A percentile compares a stretch with the other conserved stretches of the same genome.
Conservation (phyloP, 2,113 vertebrate genomes). For the Callocephalon fimbriatum region DNA sequence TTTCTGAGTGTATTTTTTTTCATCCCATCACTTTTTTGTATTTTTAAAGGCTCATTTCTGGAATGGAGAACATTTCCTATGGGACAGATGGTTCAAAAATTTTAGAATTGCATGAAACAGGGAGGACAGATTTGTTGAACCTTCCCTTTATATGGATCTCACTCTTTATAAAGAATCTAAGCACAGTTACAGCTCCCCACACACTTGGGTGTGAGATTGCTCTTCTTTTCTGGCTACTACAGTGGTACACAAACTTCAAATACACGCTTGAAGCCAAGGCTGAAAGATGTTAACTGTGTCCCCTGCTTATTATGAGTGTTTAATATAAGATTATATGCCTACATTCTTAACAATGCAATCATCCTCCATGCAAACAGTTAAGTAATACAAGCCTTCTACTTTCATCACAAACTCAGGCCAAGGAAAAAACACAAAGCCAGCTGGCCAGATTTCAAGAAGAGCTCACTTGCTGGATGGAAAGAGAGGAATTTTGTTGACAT, state of each 20-base stretch:
- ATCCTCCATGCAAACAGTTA: neutral
- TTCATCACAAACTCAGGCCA: neutral
- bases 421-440: neutral
- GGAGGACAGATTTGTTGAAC: conserved; percentile 36
- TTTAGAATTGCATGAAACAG: neutral
- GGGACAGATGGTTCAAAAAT: conserved; percentile 54
- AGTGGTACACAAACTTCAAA: neutral
- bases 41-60: conserved; percentile 16
- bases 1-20: neutral
- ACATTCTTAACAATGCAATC: neutral
- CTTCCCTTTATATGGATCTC: neutral
- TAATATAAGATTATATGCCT: neutral
- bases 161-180: neutral
- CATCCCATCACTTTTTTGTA: neutral
- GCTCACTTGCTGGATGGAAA: neutral
- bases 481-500: conserved; percentile 2
- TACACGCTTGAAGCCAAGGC: neutral
- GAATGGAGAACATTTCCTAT: neutral
- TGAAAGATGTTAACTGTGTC: neutral
- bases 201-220: neutral
- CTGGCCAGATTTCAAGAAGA: neutral
- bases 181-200: conserved; percentile 1
- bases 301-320: neutral
- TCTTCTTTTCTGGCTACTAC: neutral
- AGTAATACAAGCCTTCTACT: neutral